Conservation (phyloP, 2,888 invertebrate genomes). For the Megalurothrips usitatus region DNA sequence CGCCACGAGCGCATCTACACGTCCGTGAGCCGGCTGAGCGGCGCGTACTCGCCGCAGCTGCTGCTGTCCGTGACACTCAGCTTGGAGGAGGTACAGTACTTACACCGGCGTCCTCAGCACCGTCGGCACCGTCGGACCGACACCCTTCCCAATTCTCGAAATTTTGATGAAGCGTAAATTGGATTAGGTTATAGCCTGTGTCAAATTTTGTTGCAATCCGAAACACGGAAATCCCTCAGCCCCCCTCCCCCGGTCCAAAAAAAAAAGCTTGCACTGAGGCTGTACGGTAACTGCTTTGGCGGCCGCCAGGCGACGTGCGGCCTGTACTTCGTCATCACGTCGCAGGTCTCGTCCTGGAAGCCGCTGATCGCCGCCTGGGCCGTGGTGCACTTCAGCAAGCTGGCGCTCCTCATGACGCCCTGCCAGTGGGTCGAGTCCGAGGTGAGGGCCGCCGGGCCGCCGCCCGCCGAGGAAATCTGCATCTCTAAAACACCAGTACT, state of each 20-base stretch:
- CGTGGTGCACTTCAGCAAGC: not conserved
- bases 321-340: not conserved
- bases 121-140: no score
- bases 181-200: no score
- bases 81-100: not conserved
- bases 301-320: not conserved
- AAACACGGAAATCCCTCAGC: no score
- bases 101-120: no score
- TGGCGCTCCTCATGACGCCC: constrained; percentile 2
- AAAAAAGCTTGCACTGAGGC: no score
- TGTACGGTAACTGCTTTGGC: no score
- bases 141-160: no score
- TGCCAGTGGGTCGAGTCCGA: constrained; percentile 19
- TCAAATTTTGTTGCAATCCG: no score
- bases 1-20: constrained; percentile 8
- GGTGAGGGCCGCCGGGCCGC: not conserved
- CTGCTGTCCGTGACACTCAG: not conserved
- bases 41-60: not conserved
- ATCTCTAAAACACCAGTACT: no score
- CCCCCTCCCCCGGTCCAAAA: no score
- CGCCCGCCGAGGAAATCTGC: no score
- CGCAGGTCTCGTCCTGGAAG: not conserved
- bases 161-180: not conserved
- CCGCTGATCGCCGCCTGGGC: constrained; percentile 18
- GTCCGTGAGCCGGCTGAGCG: not conserved